phyloP scores from a whole-genome alignment of 2,113 vertebrate genomes.

The Atlantisia rogersi region DNA sequence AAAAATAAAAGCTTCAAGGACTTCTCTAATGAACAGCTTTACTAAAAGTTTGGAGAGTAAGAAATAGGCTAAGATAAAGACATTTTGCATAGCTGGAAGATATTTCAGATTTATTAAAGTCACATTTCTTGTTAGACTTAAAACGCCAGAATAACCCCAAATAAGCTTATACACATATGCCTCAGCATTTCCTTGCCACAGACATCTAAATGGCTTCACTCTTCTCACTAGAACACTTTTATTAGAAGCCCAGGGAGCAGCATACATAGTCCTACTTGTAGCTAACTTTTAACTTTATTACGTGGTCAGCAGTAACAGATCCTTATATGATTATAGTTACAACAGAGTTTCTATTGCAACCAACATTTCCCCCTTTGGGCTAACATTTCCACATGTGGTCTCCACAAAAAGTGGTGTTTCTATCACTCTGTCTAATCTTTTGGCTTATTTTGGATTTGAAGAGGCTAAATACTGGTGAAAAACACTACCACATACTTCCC shows the following conservation, averaged over 20 bases:
- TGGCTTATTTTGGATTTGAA: neutral
- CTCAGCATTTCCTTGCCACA: neutral
- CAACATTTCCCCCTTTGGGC: neutral
- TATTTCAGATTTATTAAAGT: neutral
- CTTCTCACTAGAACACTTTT: neutral
- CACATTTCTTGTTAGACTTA: neutral
- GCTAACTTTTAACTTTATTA: neutral
- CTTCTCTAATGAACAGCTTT: neutral
- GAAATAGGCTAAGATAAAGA: neutral
- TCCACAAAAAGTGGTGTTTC: neutral
- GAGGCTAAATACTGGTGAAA: neutral
- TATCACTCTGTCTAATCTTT: neutral
- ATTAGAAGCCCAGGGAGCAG: neutral
- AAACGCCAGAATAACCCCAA: neutral
- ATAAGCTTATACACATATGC: neutral
- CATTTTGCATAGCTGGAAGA: neutral
- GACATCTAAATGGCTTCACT: neutral
- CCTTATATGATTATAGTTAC: neutral
- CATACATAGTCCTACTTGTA: neutral
- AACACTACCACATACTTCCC: neutral
- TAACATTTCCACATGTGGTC: neutral
- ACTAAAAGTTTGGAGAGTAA: neutral
- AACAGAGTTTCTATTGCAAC: neutral
- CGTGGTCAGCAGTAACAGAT: rapidly evolving
- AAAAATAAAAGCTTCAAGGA: neutral